Conservation (phyloP, 1,140 invertebrate genomes). For the Drosophila fuyamai region DNA sequence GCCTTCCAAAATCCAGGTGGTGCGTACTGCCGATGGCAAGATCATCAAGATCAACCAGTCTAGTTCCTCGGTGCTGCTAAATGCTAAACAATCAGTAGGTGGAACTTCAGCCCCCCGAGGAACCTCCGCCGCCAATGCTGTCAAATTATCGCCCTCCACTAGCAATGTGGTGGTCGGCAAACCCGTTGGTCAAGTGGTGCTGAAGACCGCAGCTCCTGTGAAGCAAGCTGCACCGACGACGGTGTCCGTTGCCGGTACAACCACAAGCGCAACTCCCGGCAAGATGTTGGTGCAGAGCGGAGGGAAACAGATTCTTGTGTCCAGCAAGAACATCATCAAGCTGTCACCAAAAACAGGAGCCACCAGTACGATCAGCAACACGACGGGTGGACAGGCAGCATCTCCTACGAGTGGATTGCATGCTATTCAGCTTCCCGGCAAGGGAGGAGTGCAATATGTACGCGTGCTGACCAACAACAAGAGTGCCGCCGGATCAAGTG, state of each 20-base stretch:
- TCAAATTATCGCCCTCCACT: slow-evolving; percentile 12
- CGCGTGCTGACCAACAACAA: slow-evolving; percentile 61
- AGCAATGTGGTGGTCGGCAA: slow-evolving; percentile 39
- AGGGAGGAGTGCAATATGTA: slow-evolving; percentile 77
- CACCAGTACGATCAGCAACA: slow-evolving; percentile 17
- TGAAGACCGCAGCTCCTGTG: slow-evolving; percentile 33
- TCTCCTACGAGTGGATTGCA: slow-evolving; percentile 46
- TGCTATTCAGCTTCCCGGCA: slow-evolving; percentile 70
- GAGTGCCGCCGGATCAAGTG: neutral
- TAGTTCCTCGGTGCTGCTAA: slow-evolving; percentile 51
- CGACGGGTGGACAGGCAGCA: neutral
- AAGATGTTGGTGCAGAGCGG: slow-evolving; percentile 68
- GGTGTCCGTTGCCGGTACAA: neutral
- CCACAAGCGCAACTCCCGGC: slow-evolving; percentile 17
- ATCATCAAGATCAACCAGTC: slow-evolving; percentile 62
- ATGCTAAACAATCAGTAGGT: slow-evolving; percentile 29
- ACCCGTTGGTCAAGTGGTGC: slow-evolving; percentile 42
- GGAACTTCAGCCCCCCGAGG: slow-evolving; percentile 1
- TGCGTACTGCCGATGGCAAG: slow-evolving; percentile 72
- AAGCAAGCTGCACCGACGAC: slow-evolving; percentile 18
- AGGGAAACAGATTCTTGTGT: slow-evolving; percentile 73
- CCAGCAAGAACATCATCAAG: slow-evolving; percentile 74
- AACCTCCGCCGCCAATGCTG: slow-evolving; percentile 4
- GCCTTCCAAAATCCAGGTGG: slow-evolving; percentile 55
- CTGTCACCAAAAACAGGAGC: slow-evolving; percentile 62